Conservation (phyloP, 92 coral and sea anemone species). For the Porites cylindrica region DNA sequence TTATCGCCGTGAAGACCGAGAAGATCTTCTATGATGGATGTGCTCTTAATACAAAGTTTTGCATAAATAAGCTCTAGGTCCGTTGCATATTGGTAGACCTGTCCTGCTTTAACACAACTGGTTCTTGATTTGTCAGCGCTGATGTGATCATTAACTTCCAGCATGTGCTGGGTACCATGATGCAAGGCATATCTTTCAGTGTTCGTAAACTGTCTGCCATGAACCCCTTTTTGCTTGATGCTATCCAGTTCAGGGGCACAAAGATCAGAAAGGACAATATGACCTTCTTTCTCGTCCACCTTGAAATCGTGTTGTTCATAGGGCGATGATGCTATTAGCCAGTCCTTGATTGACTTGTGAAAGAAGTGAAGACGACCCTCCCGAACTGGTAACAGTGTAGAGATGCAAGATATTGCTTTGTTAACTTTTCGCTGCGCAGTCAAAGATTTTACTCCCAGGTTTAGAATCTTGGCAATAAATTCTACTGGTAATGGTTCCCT, state of each 20-base stretch:
- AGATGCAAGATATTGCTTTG: conserved; percentile 42
- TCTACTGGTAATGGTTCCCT: too few species aligned
- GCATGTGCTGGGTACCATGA: conserved; percentile 39
- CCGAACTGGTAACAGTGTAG: conserved; percentile 14
- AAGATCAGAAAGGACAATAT: conserved; percentile 44
- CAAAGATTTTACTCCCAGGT: too few species aligned
- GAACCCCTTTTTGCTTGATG: conserved; percentile 13
- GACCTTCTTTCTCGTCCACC: conserved; percentile 54
- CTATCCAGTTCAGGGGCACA: conserved; percentile 28
- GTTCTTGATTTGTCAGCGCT: too few species aligned
- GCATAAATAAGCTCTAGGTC: conserved; percentile 6
- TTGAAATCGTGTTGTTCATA: conserved; percentile 39
- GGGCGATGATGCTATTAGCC: conserved; percentile 17
- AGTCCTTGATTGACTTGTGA: conserved; percentile 73
- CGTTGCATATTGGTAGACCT: too few species aligned
- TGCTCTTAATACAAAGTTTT: conserved; percentile 15
- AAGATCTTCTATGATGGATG: background rate
- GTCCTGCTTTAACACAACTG: too few species aligned
- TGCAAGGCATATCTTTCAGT: conserved; percentile 24
- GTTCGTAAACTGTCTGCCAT: background rate
- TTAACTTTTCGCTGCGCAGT: too few species aligned
- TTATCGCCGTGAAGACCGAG: background rate
- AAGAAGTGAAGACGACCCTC: conserved; percentile 37
- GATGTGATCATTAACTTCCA: background rate
- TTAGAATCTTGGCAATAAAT: too few species aligned